Conservation (phyloP, 2,797 vertebrate genomes). For the Trichosurus vulpecula region DNA sequence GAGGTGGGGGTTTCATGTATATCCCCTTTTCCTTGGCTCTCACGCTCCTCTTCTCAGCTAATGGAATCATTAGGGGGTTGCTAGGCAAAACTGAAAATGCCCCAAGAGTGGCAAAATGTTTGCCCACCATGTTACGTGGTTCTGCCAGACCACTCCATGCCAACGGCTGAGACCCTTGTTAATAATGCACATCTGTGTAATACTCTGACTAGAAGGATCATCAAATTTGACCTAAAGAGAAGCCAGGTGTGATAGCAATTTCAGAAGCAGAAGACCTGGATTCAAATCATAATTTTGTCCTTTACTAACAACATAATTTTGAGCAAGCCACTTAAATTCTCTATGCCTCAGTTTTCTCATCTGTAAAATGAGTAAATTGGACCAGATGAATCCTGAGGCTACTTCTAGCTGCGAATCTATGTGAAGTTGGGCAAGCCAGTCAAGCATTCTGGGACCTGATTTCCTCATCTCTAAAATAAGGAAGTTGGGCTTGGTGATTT, state of each 20-base stretch:
- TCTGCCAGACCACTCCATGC: fast-evolving
- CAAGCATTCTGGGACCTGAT: neutral
- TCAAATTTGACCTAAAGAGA: neutral
- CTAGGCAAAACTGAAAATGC: constrained; percentile 40
- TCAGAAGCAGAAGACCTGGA: neutral
- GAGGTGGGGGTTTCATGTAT: constrained; percentile 36
- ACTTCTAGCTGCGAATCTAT: neutral
- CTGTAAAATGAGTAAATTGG: neutral
- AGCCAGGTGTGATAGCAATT: neutral
- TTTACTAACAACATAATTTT: no score
- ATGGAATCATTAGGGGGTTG: neutral
- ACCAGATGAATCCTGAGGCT: neutral
- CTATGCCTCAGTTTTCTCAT: neutral
- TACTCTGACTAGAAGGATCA: neutral
- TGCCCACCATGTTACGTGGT: no score
- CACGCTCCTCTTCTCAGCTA: neutral
- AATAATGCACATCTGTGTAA: neutral
- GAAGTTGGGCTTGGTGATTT: neutral
- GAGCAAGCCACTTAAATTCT: neutral
- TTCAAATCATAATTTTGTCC: neutral
- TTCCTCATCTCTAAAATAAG: neutral
- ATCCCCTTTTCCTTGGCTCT: constrained; percentile 43
- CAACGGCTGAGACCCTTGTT: neutral
- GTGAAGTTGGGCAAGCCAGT: neutral
- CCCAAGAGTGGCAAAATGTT: neutral